A percentile compares a stretch with the other conserved stretches of the same genome.
phyloP scores from a whole-genome alignment of 2,113 vertebrate genomes.

The Podiceps cristatus region DNA sequence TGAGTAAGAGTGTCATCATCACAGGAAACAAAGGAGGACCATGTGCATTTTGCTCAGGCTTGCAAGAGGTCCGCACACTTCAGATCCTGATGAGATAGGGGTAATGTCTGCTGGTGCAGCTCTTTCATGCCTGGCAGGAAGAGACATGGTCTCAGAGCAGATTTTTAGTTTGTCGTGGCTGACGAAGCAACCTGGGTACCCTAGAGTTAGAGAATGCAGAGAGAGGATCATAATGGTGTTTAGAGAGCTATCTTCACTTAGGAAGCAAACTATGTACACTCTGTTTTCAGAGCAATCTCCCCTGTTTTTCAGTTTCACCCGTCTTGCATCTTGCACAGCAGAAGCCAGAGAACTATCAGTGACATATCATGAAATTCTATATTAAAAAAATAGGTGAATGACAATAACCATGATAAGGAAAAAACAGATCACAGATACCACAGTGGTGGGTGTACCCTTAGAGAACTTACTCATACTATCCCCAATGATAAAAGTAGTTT shows the following conservation, averaged over 20 bases:
- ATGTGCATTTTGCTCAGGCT: neutral
- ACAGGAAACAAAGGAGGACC: neutral
- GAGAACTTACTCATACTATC: neutral
- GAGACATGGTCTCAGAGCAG: neutral
- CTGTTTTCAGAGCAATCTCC: neutral
- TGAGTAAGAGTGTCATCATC: neutral
- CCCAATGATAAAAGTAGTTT: neutral
- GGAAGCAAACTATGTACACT: neutral
- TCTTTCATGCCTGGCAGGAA: neutral
- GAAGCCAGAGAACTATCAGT: neutral
- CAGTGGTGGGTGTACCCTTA: neutral
- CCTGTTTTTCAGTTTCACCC: neutral
- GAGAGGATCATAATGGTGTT: neutral
- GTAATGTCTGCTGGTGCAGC: neutral
- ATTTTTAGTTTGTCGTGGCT: neutral
- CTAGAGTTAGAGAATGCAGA: neutral
- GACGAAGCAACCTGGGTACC: neutral
- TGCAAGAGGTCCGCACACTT: neutral
- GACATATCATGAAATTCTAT: neutral
- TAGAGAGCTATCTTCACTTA: neutral
- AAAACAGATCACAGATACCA: neutral
- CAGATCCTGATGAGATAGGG: neutral
- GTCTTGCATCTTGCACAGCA: neutral
- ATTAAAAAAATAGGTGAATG: neutral
- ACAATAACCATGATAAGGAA: fast-evolving